Percentiles rank a stretch among this genome's conserved stretches.
Conservation (phyloP, 1,140 invertebrate species). For the Agrilus planipennis region DNA sequence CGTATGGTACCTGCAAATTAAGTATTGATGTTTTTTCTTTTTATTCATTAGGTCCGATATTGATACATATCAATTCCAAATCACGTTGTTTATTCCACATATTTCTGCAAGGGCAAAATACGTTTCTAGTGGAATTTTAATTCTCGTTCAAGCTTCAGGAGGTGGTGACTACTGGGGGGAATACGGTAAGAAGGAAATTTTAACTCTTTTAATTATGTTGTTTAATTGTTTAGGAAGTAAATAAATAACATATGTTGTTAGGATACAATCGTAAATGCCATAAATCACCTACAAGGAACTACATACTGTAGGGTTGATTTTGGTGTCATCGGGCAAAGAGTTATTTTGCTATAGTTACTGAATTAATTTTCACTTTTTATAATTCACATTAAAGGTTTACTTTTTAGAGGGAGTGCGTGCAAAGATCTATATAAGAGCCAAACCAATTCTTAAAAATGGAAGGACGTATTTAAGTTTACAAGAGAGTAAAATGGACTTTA, state of each 20-base stretch:
- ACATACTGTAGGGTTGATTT: too few species aligned
- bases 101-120: conserved; percentile 64
- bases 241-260: too few species aligned
- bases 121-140: conserved; percentile 61
- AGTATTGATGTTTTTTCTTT: conserved; percentile 13
- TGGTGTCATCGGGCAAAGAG: too few species aligned
- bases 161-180: conserved; percentile 78
- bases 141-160: conserved; percentile 65
- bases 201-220: not conserved
- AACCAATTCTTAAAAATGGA: conserved; percentile 45
- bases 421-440: conserved; percentile 66
- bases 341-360: too few species aligned
- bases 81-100: conserved; percentile 62
- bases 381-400: not conserved
- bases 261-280: too few species aligned
- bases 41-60: conserved; percentile 57
- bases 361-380: too few species aligned
- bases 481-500: conserved; percentile 70
- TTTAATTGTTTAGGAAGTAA: too few species aligned
- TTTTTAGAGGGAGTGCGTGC: conserved; percentile 64
- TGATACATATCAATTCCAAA: conserved; percentile 63
- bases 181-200: conserved; percentile 61
- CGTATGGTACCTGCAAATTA: too few species aligned
- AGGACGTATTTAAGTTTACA: conserved; percentile 53
- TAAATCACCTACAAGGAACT: too few species aligned